Base-by-base conservation (phyloP, 2,113 vertebrate species). In the Rhagologus leucostigma region DNA sequence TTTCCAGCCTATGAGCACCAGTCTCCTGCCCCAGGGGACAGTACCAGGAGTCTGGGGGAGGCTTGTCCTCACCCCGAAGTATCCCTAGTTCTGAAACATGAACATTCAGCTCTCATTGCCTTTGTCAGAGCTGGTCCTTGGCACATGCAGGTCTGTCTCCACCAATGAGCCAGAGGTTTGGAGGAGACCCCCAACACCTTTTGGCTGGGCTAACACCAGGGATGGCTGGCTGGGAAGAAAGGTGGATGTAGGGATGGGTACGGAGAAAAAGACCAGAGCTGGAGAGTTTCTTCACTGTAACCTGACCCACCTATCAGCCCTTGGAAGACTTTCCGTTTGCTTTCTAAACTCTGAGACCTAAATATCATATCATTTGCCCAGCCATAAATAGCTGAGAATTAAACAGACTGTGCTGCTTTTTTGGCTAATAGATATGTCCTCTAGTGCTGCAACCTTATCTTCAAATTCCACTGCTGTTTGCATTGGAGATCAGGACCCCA, bases 361-460 rank as follows among this genome's bases (percentile, higher is more conserved):
- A 74, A 67, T 37, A 59, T 87, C 47, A 0, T 44, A 55, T 87
- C 75, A 4, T 67, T 76, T 92, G 59, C 76, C 46, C 39, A 71
- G 83, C 90, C 67, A 55, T 65, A 90, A 95, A 90, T 70, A 92
- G 87, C 82, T 94, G 91, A 74, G 93, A 96, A 94, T 78, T 74
- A 56, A 91, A 69, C 53, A 68, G 64, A 44, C 73, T 95, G 77
- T 1, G 27, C 78, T 6, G 47, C 26, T 87, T 69, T 87, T 93
- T 60, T 89, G 74, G 67, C 59, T 71, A 76, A 56, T 20, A 82
- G 69, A 32, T 82, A 52, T 0, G 27, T 93, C 56, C 2, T 13
- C 70, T 32, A 20, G 65, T 20, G 27, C 88, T 49, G 62, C 44
- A 32, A 39, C 3, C 4, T 88, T 95, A 90, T 95, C 91, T 89